These are phyloP conservation scores for Dipus sagitta DNA, from an alignment of 2,797 vertebrate species.

Conservation along the genomic window DNA sequence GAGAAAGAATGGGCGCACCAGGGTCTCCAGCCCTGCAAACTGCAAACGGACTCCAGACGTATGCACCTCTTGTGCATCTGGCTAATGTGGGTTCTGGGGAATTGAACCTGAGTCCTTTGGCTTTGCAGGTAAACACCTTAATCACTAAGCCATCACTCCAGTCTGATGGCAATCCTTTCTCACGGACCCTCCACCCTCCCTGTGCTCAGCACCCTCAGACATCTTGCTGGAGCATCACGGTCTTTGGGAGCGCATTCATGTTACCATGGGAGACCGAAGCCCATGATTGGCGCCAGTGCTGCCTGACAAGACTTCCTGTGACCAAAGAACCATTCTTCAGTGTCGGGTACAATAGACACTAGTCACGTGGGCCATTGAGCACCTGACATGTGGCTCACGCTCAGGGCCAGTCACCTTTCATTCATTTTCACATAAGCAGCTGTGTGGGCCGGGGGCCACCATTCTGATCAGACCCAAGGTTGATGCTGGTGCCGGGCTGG, in stretches of 20 bases:
- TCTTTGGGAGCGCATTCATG: neutral
- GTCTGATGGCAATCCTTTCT: neutral
- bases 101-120: too few species aligned
- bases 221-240: neutral
- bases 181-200: neutral
- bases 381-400: accelerated
- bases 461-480: accelerated
- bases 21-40: too few species aligned
- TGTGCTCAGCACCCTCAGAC: neutral
- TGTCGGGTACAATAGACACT: neutral
- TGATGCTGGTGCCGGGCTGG: accelerated
- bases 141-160: too few species aligned
- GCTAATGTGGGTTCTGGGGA: too few species aligned
- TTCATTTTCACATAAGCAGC: accelerated
- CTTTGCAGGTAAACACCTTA: too few species aligned
- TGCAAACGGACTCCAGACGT: too few species aligned
- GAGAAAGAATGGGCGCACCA: too few species aligned
- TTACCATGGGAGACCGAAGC: neutral
- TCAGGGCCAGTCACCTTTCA: accelerated
- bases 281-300: neutral
- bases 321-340: neutral
- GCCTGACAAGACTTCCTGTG: neutral
- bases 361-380: accelerated
- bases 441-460: accelerated
- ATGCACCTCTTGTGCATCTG: too few species aligned